A percentile compares a stretch with the other conserved stretches of the same genome.
Evolutionary conservation across 1,140 invertebrate species (phyloP).

Genomic region (Charaxes varanes): DNA sequence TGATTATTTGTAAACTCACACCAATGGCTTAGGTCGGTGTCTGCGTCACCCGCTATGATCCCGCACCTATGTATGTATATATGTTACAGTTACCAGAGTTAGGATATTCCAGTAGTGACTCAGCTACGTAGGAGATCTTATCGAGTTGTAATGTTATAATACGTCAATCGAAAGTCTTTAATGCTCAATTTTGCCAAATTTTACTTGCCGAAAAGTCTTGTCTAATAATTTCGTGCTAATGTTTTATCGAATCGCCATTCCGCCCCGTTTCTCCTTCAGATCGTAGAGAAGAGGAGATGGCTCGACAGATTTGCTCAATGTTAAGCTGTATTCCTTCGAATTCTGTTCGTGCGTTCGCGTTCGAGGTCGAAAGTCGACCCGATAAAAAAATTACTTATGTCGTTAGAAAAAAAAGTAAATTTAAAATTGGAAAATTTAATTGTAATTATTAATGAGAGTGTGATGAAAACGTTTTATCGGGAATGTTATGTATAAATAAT

Average conservation of each 20-base stretch:
- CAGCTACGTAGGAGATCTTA: constrained; percentile 54
- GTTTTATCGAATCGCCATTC: constrained; percentile 29
- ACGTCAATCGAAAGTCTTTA: constrained; percentile 64
- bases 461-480: constrained; percentile 25
- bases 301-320: constrained; percentile 60
- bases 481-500: constrained; percentile 53
- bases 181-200: constrained; percentile 74
- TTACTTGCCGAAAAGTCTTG: constrained; percentile 69
- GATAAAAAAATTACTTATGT: constrained; percentile 52
- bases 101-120: constrained; percentile 53
- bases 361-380: constrained; percentile 42
- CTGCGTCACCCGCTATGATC: background rate
- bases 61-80: constrained; percentile 19
- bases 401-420: constrained; percentile 40
- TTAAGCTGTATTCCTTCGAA: constrained; percentile 39
- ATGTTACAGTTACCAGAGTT: constrained; percentile 69
- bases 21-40: background rate
- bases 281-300: constrained; percentile 27
- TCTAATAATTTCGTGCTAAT: constrained; percentile 48
- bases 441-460: constrained; percentile 45
- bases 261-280: constrained; percentile 21
- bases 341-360: constrained; percentile 38
- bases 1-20: no score
- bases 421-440: constrained; percentile 47
- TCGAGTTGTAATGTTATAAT: constrained; percentile 43